Base-by-base conservation (phyloP, 30 jellyfish, hydroid and myxozoan species). In the Cassiopea andromeda region DNA sequence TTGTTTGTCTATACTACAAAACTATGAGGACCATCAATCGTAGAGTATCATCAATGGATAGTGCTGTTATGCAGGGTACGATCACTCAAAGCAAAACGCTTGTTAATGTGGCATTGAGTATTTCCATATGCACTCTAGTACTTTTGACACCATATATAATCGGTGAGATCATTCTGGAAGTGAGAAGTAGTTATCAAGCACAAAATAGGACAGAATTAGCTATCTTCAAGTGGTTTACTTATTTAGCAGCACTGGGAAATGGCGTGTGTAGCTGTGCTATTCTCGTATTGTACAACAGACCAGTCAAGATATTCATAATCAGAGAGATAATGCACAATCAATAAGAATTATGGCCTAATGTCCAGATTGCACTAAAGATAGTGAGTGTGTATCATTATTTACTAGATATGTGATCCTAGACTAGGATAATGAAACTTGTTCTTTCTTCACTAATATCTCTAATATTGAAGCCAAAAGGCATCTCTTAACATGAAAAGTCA, bases 1-100 rank as follows among this genome's bases (percentile, higher is more conserved):
- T 7, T 73, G 3, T 71, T 73, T 46, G 74, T 71, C 44, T 83
- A 2, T 83, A 83, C 59, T 9, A 64, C 75, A 83, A 83, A 50
- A 82, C 84, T 14, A 19, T 18, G 66, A 68, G 14, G 18, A 69
- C 91, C 2, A 59, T 83, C 50, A 72, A 50, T 17, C 27, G n/a
- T 48, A 78, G 85, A 9, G 77, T 83, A 2, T n/a, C 49, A 18
- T 47, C 77, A 27, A 46, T 48, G 17, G 46, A 14, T 16, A 19
- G 13, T 38, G 18, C 57, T 7, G 15, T n/a, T 8, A 83, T 13
- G 18, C 50, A 59, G 1, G 48, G 58, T 16, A 27, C 76, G 46
- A 19, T 83, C 12, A 7, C 10, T 66, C 91, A 49, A 46, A 15
- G 46, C 75, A 83, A 45, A 64, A 70, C 46, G 38, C 47, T 83